Evolutionary conservation across 2,113 vertebrate species (phyloP).

Genomic region (Seriola aureovittata): DNA sequence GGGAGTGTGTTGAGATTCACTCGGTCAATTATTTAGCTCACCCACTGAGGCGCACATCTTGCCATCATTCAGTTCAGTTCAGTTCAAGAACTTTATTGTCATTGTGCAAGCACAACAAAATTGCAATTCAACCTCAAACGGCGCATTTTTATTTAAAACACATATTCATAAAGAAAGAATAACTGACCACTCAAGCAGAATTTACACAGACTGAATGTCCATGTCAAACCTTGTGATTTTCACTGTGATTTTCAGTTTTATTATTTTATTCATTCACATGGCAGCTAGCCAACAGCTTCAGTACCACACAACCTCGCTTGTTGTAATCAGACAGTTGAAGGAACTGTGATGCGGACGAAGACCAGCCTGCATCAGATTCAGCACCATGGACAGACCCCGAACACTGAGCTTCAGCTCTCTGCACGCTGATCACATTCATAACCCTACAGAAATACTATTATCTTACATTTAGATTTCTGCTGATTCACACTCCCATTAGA

Average conservation of each 20-base stretch:
- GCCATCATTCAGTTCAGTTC: background rate
- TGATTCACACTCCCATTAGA: background rate
- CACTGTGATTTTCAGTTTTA: background rate
- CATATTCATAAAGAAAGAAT: too few species aligned
- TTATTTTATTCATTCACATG: constrained; percentile 13
- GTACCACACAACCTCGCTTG: background rate
- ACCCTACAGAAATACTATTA: background rate
- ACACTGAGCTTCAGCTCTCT: background rate
- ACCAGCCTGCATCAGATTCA: constrained; percentile 33
- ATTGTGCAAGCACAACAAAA: too few species aligned
- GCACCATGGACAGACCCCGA: constrained; percentile 59
- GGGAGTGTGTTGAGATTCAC: constrained; percentile 57
- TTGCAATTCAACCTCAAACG: too few species aligned
- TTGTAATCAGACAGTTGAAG: constrained; percentile 5
- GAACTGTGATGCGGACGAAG: background rate
- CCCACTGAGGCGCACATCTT: constrained; percentile 6
- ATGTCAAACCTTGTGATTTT: background rate
- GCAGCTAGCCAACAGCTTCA: constrained; percentile 3
- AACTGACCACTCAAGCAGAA: constrained; percentile 27
- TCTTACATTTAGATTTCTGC: background rate
- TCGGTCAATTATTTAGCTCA: constrained; percentile 58
- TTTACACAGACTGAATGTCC: constrained; percentile 27
- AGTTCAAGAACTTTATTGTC: background rate
- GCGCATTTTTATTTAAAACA: too few species aligned
- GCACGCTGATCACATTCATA: background rate